These are phyloP conservation scores for Habropoda laboriosa DNA, from an alignment of 1,140 invertebrate species.

Conservation along the genomic window DNA sequence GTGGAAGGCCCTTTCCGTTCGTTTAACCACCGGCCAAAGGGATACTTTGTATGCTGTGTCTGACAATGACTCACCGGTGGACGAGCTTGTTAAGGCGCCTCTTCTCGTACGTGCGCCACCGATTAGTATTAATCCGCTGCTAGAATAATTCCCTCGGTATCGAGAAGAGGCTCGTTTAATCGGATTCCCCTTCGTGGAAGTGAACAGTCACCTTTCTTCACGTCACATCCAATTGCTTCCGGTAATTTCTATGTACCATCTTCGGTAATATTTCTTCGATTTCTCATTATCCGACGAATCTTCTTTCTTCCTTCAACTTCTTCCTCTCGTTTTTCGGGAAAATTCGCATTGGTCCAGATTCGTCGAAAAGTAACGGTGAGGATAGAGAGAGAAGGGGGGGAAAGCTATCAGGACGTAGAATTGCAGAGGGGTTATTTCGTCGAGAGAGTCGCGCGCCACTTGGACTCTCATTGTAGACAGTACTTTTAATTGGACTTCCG, in stretches of 20 bases:
- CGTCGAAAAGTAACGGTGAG: neutral
- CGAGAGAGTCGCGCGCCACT: neutral
- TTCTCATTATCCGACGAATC: too few species aligned
- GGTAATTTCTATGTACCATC: neutral
- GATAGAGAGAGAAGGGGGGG: neutral
- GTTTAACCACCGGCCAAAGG: neutral
- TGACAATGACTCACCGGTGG: constrained; percentile 41
- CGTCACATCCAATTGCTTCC: neutral
- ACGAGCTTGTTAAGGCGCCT: constrained; percentile 14
- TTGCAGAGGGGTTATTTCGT: neutral
- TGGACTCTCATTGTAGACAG: neutral
- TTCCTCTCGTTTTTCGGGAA: too few species aligned
- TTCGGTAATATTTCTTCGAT: too few species aligned
- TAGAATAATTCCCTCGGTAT: neutral
- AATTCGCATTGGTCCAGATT: neutral
- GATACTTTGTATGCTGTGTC: constrained; percentile 5
- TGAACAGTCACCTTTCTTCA: accelerated
- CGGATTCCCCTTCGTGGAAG: neutral
- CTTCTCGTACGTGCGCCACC: constrained; percentile 6
- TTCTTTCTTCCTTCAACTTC: too few species aligned
- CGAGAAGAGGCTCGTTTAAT: neutral
- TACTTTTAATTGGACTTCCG: constrained; percentile 42
- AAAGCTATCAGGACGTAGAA: neutral
- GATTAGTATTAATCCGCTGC: constrained; percentile 12
- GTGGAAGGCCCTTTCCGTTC: neutral